Conservation (phyloP, 2,797 vertebrate species). For the Gastrophryne carolinensis region DNA sequence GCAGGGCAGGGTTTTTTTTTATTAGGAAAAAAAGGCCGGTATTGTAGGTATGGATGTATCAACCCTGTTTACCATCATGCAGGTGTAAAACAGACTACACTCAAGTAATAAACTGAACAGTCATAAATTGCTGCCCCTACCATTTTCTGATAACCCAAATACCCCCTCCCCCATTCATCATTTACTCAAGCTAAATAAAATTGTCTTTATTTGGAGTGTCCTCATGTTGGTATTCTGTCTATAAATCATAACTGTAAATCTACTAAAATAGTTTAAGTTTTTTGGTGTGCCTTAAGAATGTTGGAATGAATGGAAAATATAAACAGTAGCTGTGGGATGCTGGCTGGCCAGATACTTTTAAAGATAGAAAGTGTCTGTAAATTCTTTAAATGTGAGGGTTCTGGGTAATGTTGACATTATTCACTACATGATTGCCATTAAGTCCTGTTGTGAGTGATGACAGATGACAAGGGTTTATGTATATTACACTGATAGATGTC, state of each 20-base stretch:
- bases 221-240: too few relatives aligned
- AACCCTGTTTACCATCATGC: too few relatives aligned
- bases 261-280: neutral
- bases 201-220: too few relatives aligned
- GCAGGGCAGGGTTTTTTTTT: too few relatives aligned
- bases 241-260: neutral
- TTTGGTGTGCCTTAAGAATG: constrained; percentile 50
- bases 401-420: constrained; percentile 64
- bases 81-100: too few relatives aligned
- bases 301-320: constrained; percentile 38
- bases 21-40: too few relatives aligned
- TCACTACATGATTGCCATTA: constrained; percentile 63
- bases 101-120: too few relatives aligned
- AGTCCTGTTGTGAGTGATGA: constrained; percentile 66
- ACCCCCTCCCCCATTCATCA: too few relatives aligned
- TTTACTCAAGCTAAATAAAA: too few relatives aligned
- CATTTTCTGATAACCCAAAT: too few relatives aligned
- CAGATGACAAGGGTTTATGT: constrained; percentile 62
- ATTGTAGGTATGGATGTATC: too few relatives aligned
- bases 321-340: constrained; percentile 54
- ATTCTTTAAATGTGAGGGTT: constrained; percentile 56
- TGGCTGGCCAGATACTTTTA: constrained; percentile 51
- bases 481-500: constrained; percentile 62
- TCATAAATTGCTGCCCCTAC: too few relatives aligned
- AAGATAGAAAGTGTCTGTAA: constrained; percentile 56